Evolutionary conservation across 2,113 vertebrate species (phyloP), one percentile per base, ranked within the genome.

Genomic region (Lanius ludovicianus): DNA sequence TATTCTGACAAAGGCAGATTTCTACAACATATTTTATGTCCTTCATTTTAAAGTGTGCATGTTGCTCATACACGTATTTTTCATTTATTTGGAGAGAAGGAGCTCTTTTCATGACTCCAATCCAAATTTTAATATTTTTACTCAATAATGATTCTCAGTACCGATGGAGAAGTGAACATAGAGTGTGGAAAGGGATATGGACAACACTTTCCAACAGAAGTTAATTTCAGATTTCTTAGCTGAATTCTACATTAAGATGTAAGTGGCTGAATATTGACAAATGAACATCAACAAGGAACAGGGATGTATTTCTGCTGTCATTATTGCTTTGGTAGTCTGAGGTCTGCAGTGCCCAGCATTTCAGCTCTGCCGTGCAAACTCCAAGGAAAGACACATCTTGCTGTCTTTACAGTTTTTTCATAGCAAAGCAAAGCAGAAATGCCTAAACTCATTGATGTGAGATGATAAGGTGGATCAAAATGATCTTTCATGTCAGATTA

Each of bases 341-440:
- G 25, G n/a, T 60, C 57, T 57, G 25, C 52, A 52, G 35, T 49
- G 62, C n/a, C 42, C 47, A 50, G 30, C 73, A 47, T 63, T 86
- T 87, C 56, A 89, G 35, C 35, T 93, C 62, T 76, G 62, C n/a
- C 79, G 16, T 64, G 49, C 41, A 37, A 79, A 87, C 41, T 64
- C 56, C 7, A 31, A 42, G 39, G 27, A 87, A 87, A 64, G 41
- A 56, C 24, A 64, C 12, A 50, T 55, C 56, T 75, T 82, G 24
- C 23, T 59, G 63, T 39, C 39, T 76, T 89, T 28, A 71, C 39
- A 64, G 52, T 15, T 93, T 31, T 69, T 87, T 79, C 64, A 75
- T 9, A 78, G 49, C 59, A 84, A 81, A 91, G 52, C n/a, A 93
- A 95, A 89, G 44, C 62, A 79, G 74, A 89, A 91, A 78, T 56